Base-by-base conservation (phyloP, 2,113 vertebrate genomes). In the Odontophorus gujanensis region DNA sequence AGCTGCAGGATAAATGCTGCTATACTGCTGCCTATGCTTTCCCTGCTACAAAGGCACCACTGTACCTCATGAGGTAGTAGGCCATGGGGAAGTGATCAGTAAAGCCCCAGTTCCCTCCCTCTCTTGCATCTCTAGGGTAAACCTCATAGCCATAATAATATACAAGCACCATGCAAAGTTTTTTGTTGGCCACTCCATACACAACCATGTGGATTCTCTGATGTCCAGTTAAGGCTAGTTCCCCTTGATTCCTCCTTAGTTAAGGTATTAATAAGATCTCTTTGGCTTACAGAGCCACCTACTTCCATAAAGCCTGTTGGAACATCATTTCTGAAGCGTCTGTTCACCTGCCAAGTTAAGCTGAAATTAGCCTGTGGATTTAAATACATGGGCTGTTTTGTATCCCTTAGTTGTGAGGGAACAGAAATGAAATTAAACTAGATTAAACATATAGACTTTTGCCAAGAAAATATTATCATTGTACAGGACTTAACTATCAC, bases 271-370 rank as follows among this genome's bases (percentile, higher is more conserved):
- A 59, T n/a, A 75, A 94, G 80, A 19, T 42, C 47, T 88, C 34
- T 75, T 22, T 48, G 65, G 30, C 20, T 94, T 90, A 28, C 25
- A 71, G 34, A 90, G 61, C 43, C 85, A 86, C 75, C 90, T 87
- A 75, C 48, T 89, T 91, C 77, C 75, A 19, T n/a, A 58, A 81
- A 83, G 42, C 68, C 80, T 85, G 34, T 81, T 94, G 85, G 90
- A 94, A 90, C 1, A 2, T 6, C 80, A 81, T 88, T 93, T 55
- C 74, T 93, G 51, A 88, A 90, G 47, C 76, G 32, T 96, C 88
- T 96, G 80, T 95, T 96, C 93, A 78, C 73, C 76, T 94, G 90
- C 93, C 96, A 96, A 95, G 85, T 36, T 72, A 71, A 88, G 86
- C 73, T 92, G 80, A 96, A 94, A 81, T 95, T 88, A 96, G 80